Base-by-base conservation (phyloP, 2,113 vertebrate species). In the Oceanodroma tethys region DNA sequence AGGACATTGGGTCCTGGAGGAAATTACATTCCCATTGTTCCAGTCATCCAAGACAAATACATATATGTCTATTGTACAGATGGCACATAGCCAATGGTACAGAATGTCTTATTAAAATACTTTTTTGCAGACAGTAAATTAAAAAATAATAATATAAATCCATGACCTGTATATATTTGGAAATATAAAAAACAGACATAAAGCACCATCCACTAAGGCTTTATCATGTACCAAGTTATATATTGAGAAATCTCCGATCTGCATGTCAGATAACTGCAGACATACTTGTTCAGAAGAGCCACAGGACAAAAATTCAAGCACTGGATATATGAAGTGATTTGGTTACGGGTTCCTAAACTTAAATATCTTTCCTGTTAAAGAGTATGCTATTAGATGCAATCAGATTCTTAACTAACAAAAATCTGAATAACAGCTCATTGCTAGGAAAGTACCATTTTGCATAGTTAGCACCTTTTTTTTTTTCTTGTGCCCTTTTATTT, bases 381-480 rank as follows among this genome's bases (percentile, higher is more conserved):
- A 27, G 7, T 42, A 50, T 43, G 8, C 21, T 45, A 50, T 30
- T 45, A 56, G 10, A 38, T 27, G 18, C 9, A 50, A 74, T 11
- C 34, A 42, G 70, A 70, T 32, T 58, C 34, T 63, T 74, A 74
- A 62, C 6, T 66, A 79, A 67, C 12, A 32, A 27, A 87, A 68
- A 15, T 22, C 3, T 30, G 23, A 70, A 9, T 72, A 79, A 43
- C 9, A 53, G 14, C 17, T 62, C 8, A 50, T 16, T 47, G 25
- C 36, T 62, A 62, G 27, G 13, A 9, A 79, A 73, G 16, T 20
- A 59, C 12, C 6, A 52, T 59, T 81, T 60, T 40, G 13, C 27
- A 36, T 1, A 60, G 32, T 13, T 70, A 60, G 9, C 0, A 1
- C 5, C 42, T 36, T 16, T 42, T 16, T 12, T 48, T 58, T 21